Percentiles rank a stretch among this genome's conserved stretches.
These are phyloP conservation scores for Cnemophilus loriae DNA, from an alignment of 2,113 vertebrate species.

Conservation along the genomic window DNA sequence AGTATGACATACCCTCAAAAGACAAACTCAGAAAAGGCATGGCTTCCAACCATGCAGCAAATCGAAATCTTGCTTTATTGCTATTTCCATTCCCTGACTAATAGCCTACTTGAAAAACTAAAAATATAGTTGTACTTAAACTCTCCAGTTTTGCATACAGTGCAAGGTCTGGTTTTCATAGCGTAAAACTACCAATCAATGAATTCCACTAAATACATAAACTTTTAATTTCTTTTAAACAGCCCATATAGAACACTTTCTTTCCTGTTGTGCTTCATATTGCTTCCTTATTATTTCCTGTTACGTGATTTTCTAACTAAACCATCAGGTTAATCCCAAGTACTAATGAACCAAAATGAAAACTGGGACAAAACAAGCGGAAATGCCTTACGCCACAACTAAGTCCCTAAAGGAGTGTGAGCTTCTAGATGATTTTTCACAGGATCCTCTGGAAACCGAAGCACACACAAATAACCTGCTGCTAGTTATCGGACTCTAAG, in stretches of 20 bases:
- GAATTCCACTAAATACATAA: not conserved
- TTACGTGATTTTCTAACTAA: not conserved
- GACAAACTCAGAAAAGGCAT: not conserved
- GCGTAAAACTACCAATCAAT: not conserved
- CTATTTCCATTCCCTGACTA: not conserved
- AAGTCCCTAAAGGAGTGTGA: not conserved
- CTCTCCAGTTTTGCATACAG: not conserved
- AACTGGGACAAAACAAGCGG: not conserved
- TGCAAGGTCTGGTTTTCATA: not conserved
- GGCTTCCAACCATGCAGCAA: not conserved
- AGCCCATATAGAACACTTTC: not conserved
- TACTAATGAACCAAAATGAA: not conserved
- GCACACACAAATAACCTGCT: not conserved
- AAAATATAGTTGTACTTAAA: not conserved
- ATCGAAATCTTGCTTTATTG: not conserved
- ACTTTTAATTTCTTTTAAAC: not conserved
- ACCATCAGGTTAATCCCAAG: slow-evolving; percentile 26
- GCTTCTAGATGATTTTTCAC: not conserved
- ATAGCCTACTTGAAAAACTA: not conserved
- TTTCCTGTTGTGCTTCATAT: slow-evolving; percentile 14
- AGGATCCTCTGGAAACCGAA: not conserved
- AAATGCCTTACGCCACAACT: not conserved
- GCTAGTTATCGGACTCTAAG: rapidly evolving
- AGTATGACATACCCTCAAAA: not conserved
- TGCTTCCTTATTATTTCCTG: slow-evolving; percentile 54